Evolutionary conservation across 2,113 vertebrate species (phyloP), one percentile per base, ranked within the genome.

Genomic region (Spilogale gracilis): DNA sequence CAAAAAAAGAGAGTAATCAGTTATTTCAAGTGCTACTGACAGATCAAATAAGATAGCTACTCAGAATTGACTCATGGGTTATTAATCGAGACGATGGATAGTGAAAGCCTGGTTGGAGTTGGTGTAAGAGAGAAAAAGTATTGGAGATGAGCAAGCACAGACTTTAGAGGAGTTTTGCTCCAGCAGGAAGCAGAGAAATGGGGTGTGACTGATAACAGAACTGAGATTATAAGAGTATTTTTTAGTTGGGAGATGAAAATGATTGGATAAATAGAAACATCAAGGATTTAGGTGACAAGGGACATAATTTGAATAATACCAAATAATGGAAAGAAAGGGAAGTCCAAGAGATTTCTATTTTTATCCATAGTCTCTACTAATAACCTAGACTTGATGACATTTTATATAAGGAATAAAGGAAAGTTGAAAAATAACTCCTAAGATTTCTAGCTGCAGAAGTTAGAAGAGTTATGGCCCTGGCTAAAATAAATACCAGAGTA

Each of bases 371-470:
- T 38, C 38, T 38, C 38, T 38, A 38, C 38, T 38, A 38, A 38
- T 38, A 38, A 38, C 48, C 17, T 82, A 43, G 5, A 82, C 21
- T 73, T 86, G 60, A 69, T 63, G 38, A n/a, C 25, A 52, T 67
- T 97, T 95, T 96, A 25, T 67, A 54, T 30, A 80, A 21, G 9
- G 48, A 52, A 8, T 83, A 20, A 78, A 95, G 27, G 20, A 67
- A 92, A 87, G 50, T 52, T 87, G 5, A 50, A 74, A 78, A 60
- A 18, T 76, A 63, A 56, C 52, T 81, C 83, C 86, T 89, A 52
- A 76, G 56, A 85, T 74, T 76, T 92, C 32, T 10, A 38, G 20
- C 56, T 58, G 0, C 48, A 48, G 54, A 48, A 14, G 71, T 86
- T 65, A 56, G 43, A 86, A 95, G 54, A 89, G 3, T 91, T n/a